Evolutionary conservation across 2,113 vertebrate genomes (phyloP).

Genomic region (Prietella phreatophila): DNA sequence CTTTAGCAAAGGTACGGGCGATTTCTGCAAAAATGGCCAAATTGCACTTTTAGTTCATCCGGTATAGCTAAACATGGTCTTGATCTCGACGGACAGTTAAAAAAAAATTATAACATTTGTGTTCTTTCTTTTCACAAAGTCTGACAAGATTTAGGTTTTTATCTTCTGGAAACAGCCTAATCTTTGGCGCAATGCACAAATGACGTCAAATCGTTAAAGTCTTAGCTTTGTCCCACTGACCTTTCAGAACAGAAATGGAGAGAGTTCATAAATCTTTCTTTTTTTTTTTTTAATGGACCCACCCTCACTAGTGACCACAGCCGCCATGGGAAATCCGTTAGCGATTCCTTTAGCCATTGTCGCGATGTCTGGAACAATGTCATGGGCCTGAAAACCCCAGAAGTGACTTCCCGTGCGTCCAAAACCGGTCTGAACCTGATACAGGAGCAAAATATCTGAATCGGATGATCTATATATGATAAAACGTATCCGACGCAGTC

Average conservation of each 20-base stretch:
- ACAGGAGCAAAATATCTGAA: neutral
- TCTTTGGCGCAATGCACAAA: no score
- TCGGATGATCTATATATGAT: neutral
- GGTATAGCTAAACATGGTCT: neutral
- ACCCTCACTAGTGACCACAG: slow-evolving; percentile 89
- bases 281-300: slow-evolving; percentile 13
- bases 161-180: no score
- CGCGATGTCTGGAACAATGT: slow-evolving; percentile 87
- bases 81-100: no score
- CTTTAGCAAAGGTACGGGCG: slow-evolving; percentile 73
- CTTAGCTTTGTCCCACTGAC: no score
- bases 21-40: slow-evolving; percentile 76
- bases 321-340: slow-evolving; percentile 97
- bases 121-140: neutral
- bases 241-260: neutral
- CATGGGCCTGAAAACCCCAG: slow-evolving; percentile 92
- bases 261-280: neutral
- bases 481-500: neutral
- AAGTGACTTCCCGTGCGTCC: slow-evolving; percentile 87
- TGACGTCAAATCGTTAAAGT: no score
- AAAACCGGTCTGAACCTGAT: slow-evolving; percentile 94
- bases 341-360: slow-evolving; percentile 94
- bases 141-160: no score
- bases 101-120: neutral
- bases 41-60: neutral